These are phyloP conservation scores for Anomalospiza imberbis DNA, from an alignment of 2,797 vertebrate genomes.

Conservation along the genomic window DNA sequence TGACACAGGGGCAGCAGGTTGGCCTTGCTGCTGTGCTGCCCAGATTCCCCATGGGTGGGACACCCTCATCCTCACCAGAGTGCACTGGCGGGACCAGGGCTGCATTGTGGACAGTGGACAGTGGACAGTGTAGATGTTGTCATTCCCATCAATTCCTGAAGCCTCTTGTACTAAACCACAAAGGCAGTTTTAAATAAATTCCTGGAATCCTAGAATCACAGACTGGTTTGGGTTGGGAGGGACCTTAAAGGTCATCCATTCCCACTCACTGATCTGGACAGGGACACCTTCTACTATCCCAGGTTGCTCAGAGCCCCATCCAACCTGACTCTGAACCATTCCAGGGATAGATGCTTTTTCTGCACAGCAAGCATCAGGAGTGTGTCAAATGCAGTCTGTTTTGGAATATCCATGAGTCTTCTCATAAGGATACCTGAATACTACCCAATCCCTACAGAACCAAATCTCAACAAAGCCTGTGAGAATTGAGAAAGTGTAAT, in stretches of 20 bases:
- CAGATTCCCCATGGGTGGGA: neutral
- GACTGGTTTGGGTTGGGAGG: neutral
- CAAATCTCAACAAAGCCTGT: neutral
- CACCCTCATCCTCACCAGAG: accelerated
- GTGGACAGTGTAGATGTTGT: neutral
- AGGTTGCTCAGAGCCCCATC: neutral
- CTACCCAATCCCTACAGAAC: neutral
- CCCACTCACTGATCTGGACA: neutral
- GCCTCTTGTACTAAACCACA: neutral
- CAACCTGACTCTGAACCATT: neutral
- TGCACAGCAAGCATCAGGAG: neutral
- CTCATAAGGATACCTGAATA: neutral
- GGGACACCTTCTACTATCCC: neutral
- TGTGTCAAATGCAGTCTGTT: neutral
- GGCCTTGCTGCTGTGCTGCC: neutral
- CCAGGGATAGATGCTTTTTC: neutral
- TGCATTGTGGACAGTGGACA: neutral
- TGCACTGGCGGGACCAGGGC: neutral
- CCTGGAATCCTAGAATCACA: neutral
- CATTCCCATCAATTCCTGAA: neutral
- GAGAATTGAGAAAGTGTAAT: neutral
- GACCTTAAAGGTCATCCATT: neutral
- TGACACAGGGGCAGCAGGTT: neutral
- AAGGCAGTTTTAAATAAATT: neutral
- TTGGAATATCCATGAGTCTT: neutral